phyloP scores from a whole-genome alignment of 2,113 vertebrate species.

The Psilopsiagon aymara region DNA sequence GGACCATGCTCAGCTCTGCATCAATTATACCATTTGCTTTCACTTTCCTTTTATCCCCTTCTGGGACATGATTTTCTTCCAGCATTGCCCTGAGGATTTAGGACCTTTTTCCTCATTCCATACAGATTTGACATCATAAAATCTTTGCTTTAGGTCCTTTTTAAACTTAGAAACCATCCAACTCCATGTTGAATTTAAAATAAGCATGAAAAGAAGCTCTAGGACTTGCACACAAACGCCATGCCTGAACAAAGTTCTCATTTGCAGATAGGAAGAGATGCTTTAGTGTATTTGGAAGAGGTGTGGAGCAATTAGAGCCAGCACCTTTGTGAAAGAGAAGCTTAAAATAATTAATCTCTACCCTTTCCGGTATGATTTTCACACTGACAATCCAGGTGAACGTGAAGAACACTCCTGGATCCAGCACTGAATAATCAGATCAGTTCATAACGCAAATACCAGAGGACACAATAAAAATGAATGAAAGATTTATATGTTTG shows the following conservation, averaged over 20 bases:
- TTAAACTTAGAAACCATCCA: background rate
- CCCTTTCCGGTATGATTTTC: background rate
- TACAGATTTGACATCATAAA: background rate
- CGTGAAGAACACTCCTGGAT: background rate
- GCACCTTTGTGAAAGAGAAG: background rate
- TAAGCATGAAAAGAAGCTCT: background rate
- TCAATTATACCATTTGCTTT: background rate
- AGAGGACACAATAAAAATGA: background rate
- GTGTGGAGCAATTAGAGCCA: background rate
- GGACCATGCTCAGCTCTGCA: background rate
- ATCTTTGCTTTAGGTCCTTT: background rate
- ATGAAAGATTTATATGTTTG: background rate
- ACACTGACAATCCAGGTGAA: background rate
- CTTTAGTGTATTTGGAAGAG: background rate
- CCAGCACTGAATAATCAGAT: constrained; percentile 3
- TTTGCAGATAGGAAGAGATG: background rate
- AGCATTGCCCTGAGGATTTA: background rate
- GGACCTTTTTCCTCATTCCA: background rate
- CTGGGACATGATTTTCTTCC: background rate
- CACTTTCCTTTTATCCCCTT: background rate
- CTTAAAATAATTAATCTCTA: constrained; percentile 6
- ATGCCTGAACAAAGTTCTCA: background rate
- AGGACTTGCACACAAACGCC: background rate
- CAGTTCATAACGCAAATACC: constrained; percentile 13
- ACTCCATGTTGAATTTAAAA: background rate